Evolutionary conservation across 2,797 vertebrate genomes (phyloP).

Genomic region (Argyrosomus regius): DNA sequence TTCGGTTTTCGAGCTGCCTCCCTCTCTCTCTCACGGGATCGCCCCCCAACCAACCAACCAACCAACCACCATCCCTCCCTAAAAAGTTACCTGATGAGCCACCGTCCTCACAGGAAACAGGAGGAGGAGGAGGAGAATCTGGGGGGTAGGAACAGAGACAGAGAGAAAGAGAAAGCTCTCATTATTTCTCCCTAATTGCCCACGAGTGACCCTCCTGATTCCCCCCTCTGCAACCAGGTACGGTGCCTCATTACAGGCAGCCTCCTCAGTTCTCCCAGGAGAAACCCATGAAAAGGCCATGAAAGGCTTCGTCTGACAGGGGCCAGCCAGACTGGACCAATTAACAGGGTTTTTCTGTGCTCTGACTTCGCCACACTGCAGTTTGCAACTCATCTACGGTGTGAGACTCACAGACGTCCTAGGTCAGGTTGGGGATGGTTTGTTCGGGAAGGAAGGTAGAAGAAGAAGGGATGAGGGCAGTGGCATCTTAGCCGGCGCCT

Average conservation of each 20-base stretch:
- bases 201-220: constrained; percentile 85
- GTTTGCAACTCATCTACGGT: constrained; percentile 74
- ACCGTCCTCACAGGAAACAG: constrained; percentile 64
- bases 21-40: constrained; percentile 62
- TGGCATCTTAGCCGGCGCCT: constrained; percentile 14
- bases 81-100: constrained; percentile 77
- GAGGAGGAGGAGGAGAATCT: background rate
- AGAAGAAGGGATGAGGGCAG: constrained; percentile 39
- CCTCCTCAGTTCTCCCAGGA: constrained; percentile 80
- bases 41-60: background rate
- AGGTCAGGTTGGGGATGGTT: constrained; percentile 67
- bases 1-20: constrained; percentile 49
- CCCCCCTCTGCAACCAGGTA: constrained; percentile 80
- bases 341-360: constrained; percentile 81
- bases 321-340: constrained; percentile 83
- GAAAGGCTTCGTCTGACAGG: constrained; percentile 84
- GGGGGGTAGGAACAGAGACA: constrained; percentile 59
- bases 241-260: constrained; percentile 83
- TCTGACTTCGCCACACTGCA: constrained; percentile 69
- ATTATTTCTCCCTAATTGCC: constrained; percentile 89
- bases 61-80: background rate
- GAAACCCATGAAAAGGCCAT: constrained; percentile 84
- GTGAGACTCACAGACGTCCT: constrained; percentile 64
- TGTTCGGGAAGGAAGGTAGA: constrained; percentile 42
- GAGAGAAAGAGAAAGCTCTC: constrained; percentile 82